Base-by-base conservation (phyloP, 1,140 invertebrate genomes). In the Idris sp. region DNA sequence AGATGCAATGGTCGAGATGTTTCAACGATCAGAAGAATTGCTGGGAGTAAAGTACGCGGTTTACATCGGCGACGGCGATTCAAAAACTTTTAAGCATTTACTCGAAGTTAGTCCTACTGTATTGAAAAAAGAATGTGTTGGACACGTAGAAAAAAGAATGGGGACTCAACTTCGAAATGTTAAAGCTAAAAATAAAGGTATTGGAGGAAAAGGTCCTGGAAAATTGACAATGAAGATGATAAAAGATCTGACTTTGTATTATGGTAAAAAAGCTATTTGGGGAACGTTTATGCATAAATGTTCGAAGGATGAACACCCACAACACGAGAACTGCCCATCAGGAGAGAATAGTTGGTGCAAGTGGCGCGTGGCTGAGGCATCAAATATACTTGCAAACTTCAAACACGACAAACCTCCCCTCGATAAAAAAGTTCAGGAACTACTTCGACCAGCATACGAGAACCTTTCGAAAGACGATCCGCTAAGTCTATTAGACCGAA, bases 81-180 rank as follows among this genome's bases (percentile, higher is more conserved):
- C 40, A 18, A 43, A 43, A 19, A 43, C 40, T 26, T 11, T 16
- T 9, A 43, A 43, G 26, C 25, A n/a, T n/a, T n/a, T n/a, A n/a
- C n/a, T n/a, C n/a, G n/a, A n/a, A n/a, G n/a, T 11, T 13, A 26
- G n/a, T n/a, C n/a, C n/a, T n/a, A n/a, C n/a, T n/a, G n/a, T n/a
- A n/a, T n/a, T n/a, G n/a, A n/a, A n/a, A n/a, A n/a, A n/a, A n/a
- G n/a, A n/a, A n/a, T n/a, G n/a, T n/a, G n/a, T n/a, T 6, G 30
- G 30, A 31, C 30, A 31, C 30, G 30, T 31, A 6, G 6, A 31
- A 31, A 31, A 31, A 31, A 6, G 30, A 9, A 31, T 31, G 30
- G 30, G 4, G 2, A 9, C 30, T 10, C 4, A 10, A 10, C 30
- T 31, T 31, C 30, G 30, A 9, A 10, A 31, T 9, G 30, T 31